These are phyloP conservation scores for Rhinella marina DNA, from an alignment of 2,797 vertebrate genomes.

Conservation along the genomic window DNA sequence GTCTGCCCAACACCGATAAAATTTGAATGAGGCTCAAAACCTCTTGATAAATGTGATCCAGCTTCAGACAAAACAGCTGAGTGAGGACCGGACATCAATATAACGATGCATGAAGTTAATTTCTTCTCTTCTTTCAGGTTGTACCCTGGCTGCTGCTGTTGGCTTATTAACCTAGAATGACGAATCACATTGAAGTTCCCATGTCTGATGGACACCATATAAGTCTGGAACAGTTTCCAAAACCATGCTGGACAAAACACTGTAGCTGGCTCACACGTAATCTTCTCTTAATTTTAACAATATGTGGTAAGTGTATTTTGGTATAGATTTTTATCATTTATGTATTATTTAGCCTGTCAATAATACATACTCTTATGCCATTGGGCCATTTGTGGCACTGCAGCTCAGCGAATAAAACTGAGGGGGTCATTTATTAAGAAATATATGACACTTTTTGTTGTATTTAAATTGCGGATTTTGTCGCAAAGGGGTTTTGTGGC, in stretches of 20 bases:
- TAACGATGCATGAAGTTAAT: background rate
- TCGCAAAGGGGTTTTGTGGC: too few species aligned
- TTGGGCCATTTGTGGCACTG: too few species aligned
- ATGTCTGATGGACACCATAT: conserved; percentile 62
- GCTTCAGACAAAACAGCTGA: too few species aligned
- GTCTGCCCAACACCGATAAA: too few species aligned
- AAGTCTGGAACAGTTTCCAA: conserved; percentile 62
- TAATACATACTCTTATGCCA: background rate
- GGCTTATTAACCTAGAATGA: conserved; percentile 57
- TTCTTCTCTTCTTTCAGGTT: conserved; percentile 12
- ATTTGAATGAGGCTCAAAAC: too few species aligned
- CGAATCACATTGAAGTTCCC: conserved; percentile 63
- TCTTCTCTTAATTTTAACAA: conserved; percentile 61
- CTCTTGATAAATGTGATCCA: too few species aligned
- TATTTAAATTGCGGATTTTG: too few species aligned
- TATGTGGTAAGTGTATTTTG: conserved; percentile 53
- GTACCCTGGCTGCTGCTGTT: conserved; percentile 32
- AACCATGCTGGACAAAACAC: conserved; percentile 55
- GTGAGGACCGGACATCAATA: background rate
- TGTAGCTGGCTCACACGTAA: conserved; percentile 64
- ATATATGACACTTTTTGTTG: too few species aligned
- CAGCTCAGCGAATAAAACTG: too few species aligned
- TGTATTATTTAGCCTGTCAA: background rate
- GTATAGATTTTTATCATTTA: background rate
- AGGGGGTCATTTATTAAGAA: too few species aligned